Percentiles rank a stretch among this genome's conserved stretches.
phyloP scores from a whole-genome alignment of 2,113 vertebrate species.

The Solea senegalensis region DNA sequence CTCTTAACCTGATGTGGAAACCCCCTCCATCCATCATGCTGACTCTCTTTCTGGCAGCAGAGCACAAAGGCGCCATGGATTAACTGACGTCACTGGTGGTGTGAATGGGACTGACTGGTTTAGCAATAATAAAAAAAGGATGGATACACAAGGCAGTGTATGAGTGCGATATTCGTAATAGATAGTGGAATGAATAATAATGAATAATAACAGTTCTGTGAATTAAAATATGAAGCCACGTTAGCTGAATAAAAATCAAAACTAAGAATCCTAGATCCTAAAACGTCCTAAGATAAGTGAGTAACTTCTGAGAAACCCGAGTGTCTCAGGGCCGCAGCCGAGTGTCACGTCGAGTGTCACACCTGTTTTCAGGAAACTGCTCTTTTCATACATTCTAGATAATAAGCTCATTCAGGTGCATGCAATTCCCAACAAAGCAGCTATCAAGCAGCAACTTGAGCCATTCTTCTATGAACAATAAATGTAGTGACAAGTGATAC shows the following conservation, averaged over 20 bases:
- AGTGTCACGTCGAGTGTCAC: too few species aligned
- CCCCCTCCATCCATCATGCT: not conserved
- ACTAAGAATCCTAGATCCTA: too few species aligned
- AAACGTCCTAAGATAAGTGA: too few species aligned
- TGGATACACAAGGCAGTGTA: slow-evolving; percentile 3
- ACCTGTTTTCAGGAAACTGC: too few species aligned
- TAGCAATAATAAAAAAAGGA: slow-evolving; percentile 41
- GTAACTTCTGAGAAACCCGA: too few species aligned
- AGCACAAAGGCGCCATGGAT: slow-evolving; percentile 59
- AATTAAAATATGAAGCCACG: too few species aligned
- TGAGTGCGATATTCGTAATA: not conserved
- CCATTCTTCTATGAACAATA: not conserved
- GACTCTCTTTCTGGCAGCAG: slow-evolving; percentile 45
- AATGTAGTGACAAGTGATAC: too few species aligned
- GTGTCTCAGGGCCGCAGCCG: too few species aligned
- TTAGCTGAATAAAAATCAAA: too few species aligned
- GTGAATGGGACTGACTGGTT: slow-evolving; percentile 50
- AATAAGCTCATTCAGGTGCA: slow-evolving; percentile 29
- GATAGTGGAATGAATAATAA: too few species aligned
- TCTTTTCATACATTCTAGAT: not conserved
- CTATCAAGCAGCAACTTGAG: slow-evolving; percentile 23
- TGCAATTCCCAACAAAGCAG: slow-evolving; percentile 34
- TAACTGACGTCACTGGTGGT: slow-evolving; percentile 61
- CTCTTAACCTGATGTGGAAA: slow-evolving; percentile 64
- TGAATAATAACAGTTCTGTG: too few species aligned